These are phyloP conservation scores for zebrafish (Danio rerio) DNA, from an alignment of 2,113 vertebrate genomes.

Conservation along the genomic window GRCz12tu NC_133177.1:10250001-10250500, in stretches of 20 bases:
- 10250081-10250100: too few relatives aligned
- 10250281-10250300: background rate
- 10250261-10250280: background rate
- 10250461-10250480: constrained; percentile 1
- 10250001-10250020: too few relatives aligned
- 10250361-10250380: constrained; percentile 22
- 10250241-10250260: background rate
- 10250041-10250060: too few relatives aligned
- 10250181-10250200: too few relatives aligned
- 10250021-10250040: too few relatives aligned
- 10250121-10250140: too few relatives aligned
- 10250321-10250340: constrained; percentile 2
- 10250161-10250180: too few relatives aligned
- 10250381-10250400: constrained; percentile 25
- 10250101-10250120: too few relatives aligned
- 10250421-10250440: background rate
- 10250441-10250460: constrained; percentile 16
- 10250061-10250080: too few relatives aligned
- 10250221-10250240: too few relatives aligned
- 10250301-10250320: background rate
- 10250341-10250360: constrained; percentile 35
- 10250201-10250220: too few relatives aligned
- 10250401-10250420: constrained; percentile 9
- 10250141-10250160: too few relatives aligned
- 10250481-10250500: background rate